phyloP scores from a whole-genome alignment of 2,888 invertebrate genomes.

The Ferdinandea cuprea region DNA sequence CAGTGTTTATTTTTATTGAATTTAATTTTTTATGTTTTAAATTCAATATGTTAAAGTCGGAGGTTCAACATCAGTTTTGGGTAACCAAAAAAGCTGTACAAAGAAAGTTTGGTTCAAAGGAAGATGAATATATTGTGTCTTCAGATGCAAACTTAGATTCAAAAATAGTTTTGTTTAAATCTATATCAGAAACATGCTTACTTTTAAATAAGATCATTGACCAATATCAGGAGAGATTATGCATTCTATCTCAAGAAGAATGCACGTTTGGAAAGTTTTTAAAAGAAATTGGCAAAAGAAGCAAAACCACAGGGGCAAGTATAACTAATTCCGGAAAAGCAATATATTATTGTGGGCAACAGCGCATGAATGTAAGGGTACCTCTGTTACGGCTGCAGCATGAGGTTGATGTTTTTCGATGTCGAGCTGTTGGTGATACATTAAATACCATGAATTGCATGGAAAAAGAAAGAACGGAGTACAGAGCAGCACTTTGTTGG shows the following conservation, averaged over 20 bases:
- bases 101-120: slow-evolving; percentile 96
- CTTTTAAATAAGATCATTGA: slow-evolving; percentile 94
- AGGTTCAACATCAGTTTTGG: slow-evolving; percentile 98
- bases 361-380: slow-evolving; percentile 92
- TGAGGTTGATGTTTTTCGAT: slow-evolving; percentile 98
- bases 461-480: slow-evolving; percentile 98
- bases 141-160: slow-evolving; percentile 98
- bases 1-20: no score
- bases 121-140: slow-evolving; percentile 97
- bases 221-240: slow-evolving; percentile 95
- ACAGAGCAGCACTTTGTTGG: slow-evolving; percentile 97
- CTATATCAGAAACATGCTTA: slow-evolving; percentile 94
- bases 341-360: slow-evolving; percentile 94
- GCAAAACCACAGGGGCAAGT: slow-evolving; percentile 93
- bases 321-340: slow-evolving; percentile 93
- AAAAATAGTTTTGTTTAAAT: slow-evolving; percentile 91
- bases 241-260: slow-evolving; percentile 97
- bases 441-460: slow-evolving; percentile 94
- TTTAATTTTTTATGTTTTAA: neutral
- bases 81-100: slow-evolving; percentile 98
- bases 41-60: slow-evolving; percentile 82
- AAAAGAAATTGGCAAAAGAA: slow-evolving; percentile 95
- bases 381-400: slow-evolving; percentile 95
- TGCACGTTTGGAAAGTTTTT: slow-evolving; percentile 96
- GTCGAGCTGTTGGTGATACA: slow-evolving; percentile 96